Base-by-base conservation (phyloP, 2,797 vertebrate genomes). In the Mus spretus region DNA sequence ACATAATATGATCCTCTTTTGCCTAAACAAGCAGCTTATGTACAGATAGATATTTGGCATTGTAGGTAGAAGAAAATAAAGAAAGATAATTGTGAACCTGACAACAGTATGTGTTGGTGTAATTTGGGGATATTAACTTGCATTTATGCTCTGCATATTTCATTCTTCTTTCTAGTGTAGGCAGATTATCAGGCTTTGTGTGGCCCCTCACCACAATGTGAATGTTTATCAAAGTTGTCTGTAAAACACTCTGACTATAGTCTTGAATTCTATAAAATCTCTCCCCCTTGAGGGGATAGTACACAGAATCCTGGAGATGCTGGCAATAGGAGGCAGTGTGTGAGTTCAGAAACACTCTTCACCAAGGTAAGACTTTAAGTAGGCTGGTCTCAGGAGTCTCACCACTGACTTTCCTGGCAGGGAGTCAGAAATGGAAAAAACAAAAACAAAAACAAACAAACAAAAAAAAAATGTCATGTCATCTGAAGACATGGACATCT, bases 21-120 rank as follows among this genome's bases (percentile, higher is more conserved):
- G 3, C 77, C 86, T 83, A 55, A 93, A 59, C 86, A 89, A 57
- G 65, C 53, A 86, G 44, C 31, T 37, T 92, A 9, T 40, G 14
- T 63, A n/a, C 78, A 81, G 59, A 65, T 28, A 78, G 22, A 50
- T 93, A 59, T 59, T 94, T 95, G 89, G 40, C 26, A 95, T 91
- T 78, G 55, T 91, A 93, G 96, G 34, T 59, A 87, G 53, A 89
- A 93, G 75, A 90, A 89, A 81, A 83, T 87, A 96, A 70, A 44
- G 40, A 94, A 96, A 72, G 40, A 75, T 82, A 50, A 15, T 55
- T 40, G 57, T 17, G 24, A 83, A 93, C 53, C 17, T 77, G 47
- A 93, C 57, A 67, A 50, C 82, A 74, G 17, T 65, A 53, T 78
- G 9, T 26, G 14, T 50, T 59, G 12, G 47, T 28, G 84, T 87